Evolutionary conservation across 2,113 vertebrate species (phyloP), one percentile per base, ranked within the genome.

Genomic region (Canis aureus): DNA sequence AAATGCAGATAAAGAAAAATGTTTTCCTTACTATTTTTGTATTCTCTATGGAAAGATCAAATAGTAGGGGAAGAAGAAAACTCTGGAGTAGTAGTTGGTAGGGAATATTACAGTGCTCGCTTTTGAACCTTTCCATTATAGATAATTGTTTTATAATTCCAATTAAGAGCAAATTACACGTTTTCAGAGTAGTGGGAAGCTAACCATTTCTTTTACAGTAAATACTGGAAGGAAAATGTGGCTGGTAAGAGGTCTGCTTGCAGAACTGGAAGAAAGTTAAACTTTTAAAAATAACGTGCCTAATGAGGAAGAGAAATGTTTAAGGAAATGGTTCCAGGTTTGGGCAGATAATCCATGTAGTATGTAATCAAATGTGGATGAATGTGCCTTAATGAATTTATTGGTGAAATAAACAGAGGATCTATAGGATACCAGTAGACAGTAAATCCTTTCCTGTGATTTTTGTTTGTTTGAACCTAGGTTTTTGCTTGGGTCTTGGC

Each of bases 1-100:
- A 93, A 93, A 64, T 91, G 66, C n/a, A 53, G 27, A 67, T 51
- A 85, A 55, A 80, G 59, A 84, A 69, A 91, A 89, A 83, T 71
- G 10, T 11, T 87, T 94, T 82, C 76, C 10, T 96, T 94, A 32
- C 27, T 83, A 25, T 69, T 55, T n/a, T 11, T 55, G 23, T 13
- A 8, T 91, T 91, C 19, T 86, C 19, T 3, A 3, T 51, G 32
- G 49, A 94, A 96, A 91, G 43, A 53, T 66, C 29, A 64, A 55
- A 79, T 69, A 88, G 20, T 57, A 62, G 84, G 22, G 23, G n/a
- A 82, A 55, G 79, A 69, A 60, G 62, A 94, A 82, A 93, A 82
- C 13, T 66, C 59, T 51, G 53, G 5, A 73, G 9, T 59, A 7
- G 0, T 66, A 86, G 5, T 85, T 94, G 11, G 23, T 88, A 55